Evolutionary conservation across 2,113 vertebrate species (phyloP).

Genomic region (Promerops cafer): DNA sequence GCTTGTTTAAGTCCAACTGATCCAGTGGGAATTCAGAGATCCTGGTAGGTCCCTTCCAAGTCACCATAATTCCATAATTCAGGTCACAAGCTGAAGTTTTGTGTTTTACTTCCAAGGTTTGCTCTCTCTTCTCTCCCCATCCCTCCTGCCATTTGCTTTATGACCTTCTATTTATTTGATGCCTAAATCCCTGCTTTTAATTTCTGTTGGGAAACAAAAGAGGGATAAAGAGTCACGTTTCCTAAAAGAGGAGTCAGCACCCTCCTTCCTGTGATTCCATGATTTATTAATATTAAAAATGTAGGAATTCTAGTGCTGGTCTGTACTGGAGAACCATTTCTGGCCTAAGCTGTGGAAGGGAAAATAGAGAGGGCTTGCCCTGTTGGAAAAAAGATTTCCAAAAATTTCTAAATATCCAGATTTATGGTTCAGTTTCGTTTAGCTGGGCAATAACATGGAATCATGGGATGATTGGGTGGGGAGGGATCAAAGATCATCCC

Average conservation of each 20-base stretch:
- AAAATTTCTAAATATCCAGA: background rate
- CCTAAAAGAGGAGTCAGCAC: background rate
- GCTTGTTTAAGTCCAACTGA: background rate
- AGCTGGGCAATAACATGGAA: background rate
- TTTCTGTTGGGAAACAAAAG: background rate
- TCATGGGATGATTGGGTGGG: background rate
- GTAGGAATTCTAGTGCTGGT: background rate
- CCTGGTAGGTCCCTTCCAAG: background rate
- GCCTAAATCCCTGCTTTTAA: background rate
- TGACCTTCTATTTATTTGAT: background rate
- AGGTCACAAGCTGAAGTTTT: background rate
- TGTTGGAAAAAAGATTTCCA: background rate
- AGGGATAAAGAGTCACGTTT: background rate
- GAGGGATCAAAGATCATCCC: fast-evolving
- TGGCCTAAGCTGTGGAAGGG: too few species aligned
- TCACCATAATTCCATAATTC: background rate
- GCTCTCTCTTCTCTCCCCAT: background rate
- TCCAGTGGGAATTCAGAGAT: background rate
- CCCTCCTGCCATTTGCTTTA: background rate
- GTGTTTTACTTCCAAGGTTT: background rate
- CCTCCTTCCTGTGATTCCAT: background rate
- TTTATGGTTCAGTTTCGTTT: background rate
- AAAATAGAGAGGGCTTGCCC: background rate
- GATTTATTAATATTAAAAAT: background rate
- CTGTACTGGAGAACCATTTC: background rate